These are phyloP conservation scores for Hemithea aestivaria DNA, from an alignment of 2,888 invertebrate species.

Conservation along the genomic window DNA sequence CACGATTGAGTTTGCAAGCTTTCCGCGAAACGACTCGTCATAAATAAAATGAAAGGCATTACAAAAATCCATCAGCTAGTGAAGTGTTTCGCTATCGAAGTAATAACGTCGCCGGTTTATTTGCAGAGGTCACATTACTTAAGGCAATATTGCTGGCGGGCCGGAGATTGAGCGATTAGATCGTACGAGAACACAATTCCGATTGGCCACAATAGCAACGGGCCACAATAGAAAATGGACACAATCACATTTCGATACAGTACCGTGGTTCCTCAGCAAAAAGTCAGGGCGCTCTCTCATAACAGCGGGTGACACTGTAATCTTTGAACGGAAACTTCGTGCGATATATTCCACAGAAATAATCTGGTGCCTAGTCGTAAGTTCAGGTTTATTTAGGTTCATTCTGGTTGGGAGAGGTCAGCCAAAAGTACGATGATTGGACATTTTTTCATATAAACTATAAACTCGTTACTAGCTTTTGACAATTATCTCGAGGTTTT, in stretches of 20 bases:
- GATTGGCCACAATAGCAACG: constrained; percentile 23
- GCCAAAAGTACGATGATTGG: too few relatives aligned
- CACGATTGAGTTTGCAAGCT: too few relatives aligned
- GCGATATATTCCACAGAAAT: not conserved
- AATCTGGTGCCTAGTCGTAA: too few relatives aligned
- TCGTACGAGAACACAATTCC: constrained; percentile 25
- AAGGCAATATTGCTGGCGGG: constrained; percentile 23
- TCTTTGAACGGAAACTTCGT: not conserved
- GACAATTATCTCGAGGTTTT: too few relatives aligned
- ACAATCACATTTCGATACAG: constrained; percentile 31
- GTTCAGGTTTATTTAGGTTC: too few relatives aligned
- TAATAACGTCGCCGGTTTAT: constrained; percentile 20
- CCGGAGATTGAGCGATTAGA: constrained; percentile 27
- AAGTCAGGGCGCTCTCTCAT: constrained; percentile 13
- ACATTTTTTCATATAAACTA: too few relatives aligned
- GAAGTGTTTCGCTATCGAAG: constrained; percentile 11
- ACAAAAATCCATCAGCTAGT: constrained; percentile 5
- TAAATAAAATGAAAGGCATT: not conserved
- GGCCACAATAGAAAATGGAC: constrained; percentile 30
- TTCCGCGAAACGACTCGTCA: too few relatives aligned
- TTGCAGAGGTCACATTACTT: constrained; percentile 26
- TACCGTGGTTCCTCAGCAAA: constrained; percentile 8
- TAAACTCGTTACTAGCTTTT: too few relatives aligned
- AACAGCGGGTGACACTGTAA: constrained; percentile 4
- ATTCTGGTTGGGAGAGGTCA: too few relatives aligned